These are phyloP conservation scores for Apis laboriosa DNA, from an alignment of 1,140 invertebrate genomes.

Conservation along the genomic window DNA sequence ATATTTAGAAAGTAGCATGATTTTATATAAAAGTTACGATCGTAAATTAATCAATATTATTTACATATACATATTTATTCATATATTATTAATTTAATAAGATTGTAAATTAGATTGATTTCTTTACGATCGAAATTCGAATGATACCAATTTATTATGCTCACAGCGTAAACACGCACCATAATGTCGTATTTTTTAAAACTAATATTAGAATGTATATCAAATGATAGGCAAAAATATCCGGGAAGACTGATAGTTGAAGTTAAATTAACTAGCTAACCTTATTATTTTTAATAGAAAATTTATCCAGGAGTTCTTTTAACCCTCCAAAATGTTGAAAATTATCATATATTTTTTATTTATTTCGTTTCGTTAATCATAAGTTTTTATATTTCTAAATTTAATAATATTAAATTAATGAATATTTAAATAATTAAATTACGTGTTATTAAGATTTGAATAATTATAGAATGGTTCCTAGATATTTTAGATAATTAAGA, in stretches of 20 bases:
- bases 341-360: neutral
- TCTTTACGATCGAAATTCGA: neutral
- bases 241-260: slow-evolving; percentile 59
- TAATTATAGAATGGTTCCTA: neutral
- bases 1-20: neutral
- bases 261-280: slow-evolving; percentile 32
- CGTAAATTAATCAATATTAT: neutral
- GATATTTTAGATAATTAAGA: neutral
- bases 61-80: neutral
- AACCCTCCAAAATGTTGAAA: slow-evolving; percentile 6
- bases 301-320: slow-evolving; percentile 1
- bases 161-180: neutral
- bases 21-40: slow-evolving; percentile 7
- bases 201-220: slow-evolving; percentile 43
- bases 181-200: slow-evolving; percentile 56
- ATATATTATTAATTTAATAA: too few species aligned
- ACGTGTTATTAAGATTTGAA: neutral
- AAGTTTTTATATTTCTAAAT: neutral
- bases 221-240: slow-evolving; percentile 44
- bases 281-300: slow-evolving; percentile 46
- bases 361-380: neutral
- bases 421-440: neutral
- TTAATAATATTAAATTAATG: neutral
- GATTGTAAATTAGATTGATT: neutral
- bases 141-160: slow-evolving; percentile 5